Conservation (phyloP, 2,113 vertebrate genomes). For the Heloderma charlesbogerti region DNA sequence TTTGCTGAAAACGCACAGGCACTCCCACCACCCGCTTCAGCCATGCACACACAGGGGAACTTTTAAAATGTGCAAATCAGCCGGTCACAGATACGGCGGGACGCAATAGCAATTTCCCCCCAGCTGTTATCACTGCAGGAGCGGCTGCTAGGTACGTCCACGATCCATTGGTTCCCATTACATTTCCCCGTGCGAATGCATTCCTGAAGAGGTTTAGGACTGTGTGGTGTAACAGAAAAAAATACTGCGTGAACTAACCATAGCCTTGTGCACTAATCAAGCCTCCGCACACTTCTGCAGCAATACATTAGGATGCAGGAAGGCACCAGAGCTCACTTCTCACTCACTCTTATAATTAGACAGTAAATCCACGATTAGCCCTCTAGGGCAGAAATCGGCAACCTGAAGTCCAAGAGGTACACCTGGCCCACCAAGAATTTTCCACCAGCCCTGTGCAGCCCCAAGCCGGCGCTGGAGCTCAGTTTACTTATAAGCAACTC, state of each 20-base stretch:
- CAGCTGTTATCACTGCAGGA: neutral
- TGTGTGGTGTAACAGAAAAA: neutral
- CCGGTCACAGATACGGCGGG: neutral
- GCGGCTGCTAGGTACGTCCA: neutral
- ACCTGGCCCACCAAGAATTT: neutral
- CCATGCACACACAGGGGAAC: neutral
- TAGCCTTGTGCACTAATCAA: neutral
- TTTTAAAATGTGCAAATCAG: neutral
- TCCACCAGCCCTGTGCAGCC: neutral
- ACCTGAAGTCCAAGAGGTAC: neutral
- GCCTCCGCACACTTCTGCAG: neutral
- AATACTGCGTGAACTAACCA: neutral
- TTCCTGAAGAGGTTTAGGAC: neutral
- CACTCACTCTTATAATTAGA: neutral
- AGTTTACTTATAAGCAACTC: neutral
- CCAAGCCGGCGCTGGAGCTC: neutral
- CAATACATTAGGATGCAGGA: neutral
- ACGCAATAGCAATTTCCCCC: neutral
- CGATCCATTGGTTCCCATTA: neutral
- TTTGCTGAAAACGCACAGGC: neutral
- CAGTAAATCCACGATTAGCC: neutral
- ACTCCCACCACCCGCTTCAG: neutral
- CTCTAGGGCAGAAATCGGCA: neutral
- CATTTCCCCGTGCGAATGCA: neutral
- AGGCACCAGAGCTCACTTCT: neutral